A percentile compares a stretch with the other conserved stretches of the same genome.
Conservation (phyloP, 2,888 invertebrate genomes). For the Melipona beecheii region DNA sequence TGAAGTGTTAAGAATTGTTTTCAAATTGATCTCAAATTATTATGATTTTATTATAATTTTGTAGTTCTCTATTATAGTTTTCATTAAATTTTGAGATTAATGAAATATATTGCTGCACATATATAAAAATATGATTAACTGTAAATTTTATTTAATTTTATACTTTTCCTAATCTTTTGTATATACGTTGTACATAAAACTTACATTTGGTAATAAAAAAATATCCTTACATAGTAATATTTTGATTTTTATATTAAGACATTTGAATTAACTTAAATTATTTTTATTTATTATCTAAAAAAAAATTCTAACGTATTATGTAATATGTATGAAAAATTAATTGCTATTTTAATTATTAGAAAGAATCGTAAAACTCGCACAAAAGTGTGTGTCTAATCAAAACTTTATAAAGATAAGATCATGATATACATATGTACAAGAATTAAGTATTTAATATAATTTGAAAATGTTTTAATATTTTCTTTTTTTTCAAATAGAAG, state of each 20-base stretch:
- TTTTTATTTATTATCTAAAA: not conserved
- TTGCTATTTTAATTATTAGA: not conserved
- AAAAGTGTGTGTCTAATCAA: not conserved
- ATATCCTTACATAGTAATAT: not conserved
- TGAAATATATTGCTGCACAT: too few species aligned
- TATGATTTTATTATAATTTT: constrained; percentile 28
- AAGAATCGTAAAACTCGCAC: too few species aligned
- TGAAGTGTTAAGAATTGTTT: constrained; percentile 17
- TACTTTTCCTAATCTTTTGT: not conserved
- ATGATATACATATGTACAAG: not conserved
- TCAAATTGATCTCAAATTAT: constrained; percentile 48
- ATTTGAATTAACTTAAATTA: not conserved
- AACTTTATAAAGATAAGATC: not conserved
- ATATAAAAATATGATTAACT: not conserved
- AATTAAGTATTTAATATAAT: not conserved
- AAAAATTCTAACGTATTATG: not conserved
- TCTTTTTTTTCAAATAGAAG: not conserved
- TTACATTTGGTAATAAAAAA: not conserved
- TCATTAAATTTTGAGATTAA: not conserved
- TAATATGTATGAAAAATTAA: not conserved
- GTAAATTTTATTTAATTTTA: not conserved
- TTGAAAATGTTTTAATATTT: not conserved
- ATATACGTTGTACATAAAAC: not conserved
- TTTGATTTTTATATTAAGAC: not conserved
- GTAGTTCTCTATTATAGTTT: not conserved